Evolutionary conservation across 2,113 vertebrate species (phyloP).

Genomic region (Dipodomys merriami): DNA sequence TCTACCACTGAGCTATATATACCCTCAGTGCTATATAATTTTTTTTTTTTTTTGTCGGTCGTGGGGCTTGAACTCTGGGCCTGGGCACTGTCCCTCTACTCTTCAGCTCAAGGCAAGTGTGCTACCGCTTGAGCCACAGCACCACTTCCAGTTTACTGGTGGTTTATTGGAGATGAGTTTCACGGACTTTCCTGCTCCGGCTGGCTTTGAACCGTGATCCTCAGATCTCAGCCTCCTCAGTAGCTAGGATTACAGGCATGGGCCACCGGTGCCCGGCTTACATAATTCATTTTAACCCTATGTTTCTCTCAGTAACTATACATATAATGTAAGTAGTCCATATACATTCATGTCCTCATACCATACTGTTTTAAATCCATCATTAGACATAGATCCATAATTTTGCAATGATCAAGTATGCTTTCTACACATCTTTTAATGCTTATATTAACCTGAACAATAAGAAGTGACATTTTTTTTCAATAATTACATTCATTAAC

Average conservation of each 20-base stretch:
- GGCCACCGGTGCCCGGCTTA: too few relatives aligned
- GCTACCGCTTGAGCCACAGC: too few relatives aligned
- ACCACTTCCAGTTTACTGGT: too few relatives aligned
- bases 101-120: too few relatives aligned
- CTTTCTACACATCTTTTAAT: slow-evolving; percentile 48
- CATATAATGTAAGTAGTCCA: background rate
- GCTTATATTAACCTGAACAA: slow-evolving; percentile 9
- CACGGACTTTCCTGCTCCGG: too few relatives aligned
- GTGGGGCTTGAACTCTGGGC: too few relatives aligned
- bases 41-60: too few relatives aligned
- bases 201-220: too few relatives aligned
- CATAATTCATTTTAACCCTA: background rate
- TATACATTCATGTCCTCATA: slow-evolving; percentile 32
- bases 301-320: background rate
- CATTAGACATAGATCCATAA: slow-evolving; percentile 9
- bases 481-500: slow-evolving; percentile 57
- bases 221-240: too few relatives aligned
- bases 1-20: background rate
- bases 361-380: slow-evolving; percentile 29
- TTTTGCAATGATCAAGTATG: slow-evolving; percentile 31
- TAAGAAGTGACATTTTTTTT: slow-evolving; percentile 13
- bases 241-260: too few relatives aligned
- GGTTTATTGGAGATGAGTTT: too few relatives aligned
- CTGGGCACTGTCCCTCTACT: too few relatives aligned
- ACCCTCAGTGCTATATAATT: background rate